Evolutionary conservation across 1,140 invertebrate genomes (phyloP), one percentile per base, ranked within the genome.

Genomic region (Sinella curviseta): DNA sequence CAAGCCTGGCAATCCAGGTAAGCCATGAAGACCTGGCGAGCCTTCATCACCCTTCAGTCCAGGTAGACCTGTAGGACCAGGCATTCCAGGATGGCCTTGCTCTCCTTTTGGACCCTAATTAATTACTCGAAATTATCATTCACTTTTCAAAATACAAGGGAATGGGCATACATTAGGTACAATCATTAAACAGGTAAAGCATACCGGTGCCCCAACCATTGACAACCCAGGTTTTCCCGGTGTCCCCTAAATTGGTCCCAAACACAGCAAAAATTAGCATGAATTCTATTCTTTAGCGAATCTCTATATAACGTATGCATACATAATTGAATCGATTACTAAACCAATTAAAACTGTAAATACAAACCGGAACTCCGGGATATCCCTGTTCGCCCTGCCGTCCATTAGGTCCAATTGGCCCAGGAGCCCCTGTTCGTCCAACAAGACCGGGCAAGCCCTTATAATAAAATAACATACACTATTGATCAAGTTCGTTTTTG

Each of bases 11-110:
- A 67, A 67, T n/a, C 85, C 86, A 20, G 79, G 55, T 20, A 55
- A 30, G 28, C 86, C 85, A 26, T 76, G 83, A 36, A 74, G 34
- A 31, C 85, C 85, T 57, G 77, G 74, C 30, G 78, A 54, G 12
- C 85, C 85, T 76, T 77, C 77, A 34, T 81, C 80, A 33, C 85
- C 85, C 70, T 80, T 74, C 14, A 65, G 39, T 1, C 87, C 87
- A 76, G 30, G 57, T 14, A 36, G 14, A 1, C 84, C 84, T 33
- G 83, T 81, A 20, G 65, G 76, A 34, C 84, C 84, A 70, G 60
- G 75, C 12, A 2, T 1, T 0, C 57, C 57, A n/a, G 24, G 3
- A 48, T 4, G 39, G 39, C 39, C 39, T 48, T 8, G 4, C 24
- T 60, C 57, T 17, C 57, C 57, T 60, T 60, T 60, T 60, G 8